Base-by-base conservation (phyloP, 2,113 vertebrate genomes). In the Amazona guildingii region DNA sequence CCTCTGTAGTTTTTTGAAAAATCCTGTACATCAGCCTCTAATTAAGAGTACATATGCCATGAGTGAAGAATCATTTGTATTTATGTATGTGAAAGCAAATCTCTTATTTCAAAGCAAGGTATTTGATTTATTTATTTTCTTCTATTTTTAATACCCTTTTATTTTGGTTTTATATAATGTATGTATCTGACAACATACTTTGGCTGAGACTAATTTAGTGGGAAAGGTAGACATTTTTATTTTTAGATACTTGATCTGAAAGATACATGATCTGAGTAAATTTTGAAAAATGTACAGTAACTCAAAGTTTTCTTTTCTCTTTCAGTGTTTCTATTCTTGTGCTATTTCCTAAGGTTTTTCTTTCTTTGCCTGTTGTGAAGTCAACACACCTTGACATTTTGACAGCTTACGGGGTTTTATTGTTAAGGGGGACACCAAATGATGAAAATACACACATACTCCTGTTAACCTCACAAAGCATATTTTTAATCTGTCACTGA, bases 211-310 rank as follows among this genome's bases (percentile, higher is more conserved):
- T 93, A 67, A 95, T 97, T 87, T 83, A 70, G 35, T 35, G 67
- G n/a, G 83, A 92, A 94, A 96, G 72, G 91, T 44, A 96, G 86
- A 76, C 31, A 73, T 84, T 90, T 49, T 91, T 93, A 94, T 94
- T 92, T 96, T 91, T 94, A 92, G 92, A 41, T 89, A 4, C 35
- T 46, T 73, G 48, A 89, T 82, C 77, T 67, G 43, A 73, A 59
- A 92, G 92, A 57, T 89, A 4, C n/a, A 35, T 73, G 57, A 89
- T 82, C 74, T 69, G 39, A 69, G 76, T 62, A 84, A 86, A 91
- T 41, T 29, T 43, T 79, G 74, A 81, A 75, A 88, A 93, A 93
- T 12, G 2, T 27, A 31, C 3, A 6, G 24, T 31, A 37, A 89
- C 17, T 7, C 48, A 69, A 88, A 57, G 49, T 84, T 94, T 88